Base-by-base conservation (phyloP, 2,888 invertebrate species). In the Sphinx pinastri region DNA sequence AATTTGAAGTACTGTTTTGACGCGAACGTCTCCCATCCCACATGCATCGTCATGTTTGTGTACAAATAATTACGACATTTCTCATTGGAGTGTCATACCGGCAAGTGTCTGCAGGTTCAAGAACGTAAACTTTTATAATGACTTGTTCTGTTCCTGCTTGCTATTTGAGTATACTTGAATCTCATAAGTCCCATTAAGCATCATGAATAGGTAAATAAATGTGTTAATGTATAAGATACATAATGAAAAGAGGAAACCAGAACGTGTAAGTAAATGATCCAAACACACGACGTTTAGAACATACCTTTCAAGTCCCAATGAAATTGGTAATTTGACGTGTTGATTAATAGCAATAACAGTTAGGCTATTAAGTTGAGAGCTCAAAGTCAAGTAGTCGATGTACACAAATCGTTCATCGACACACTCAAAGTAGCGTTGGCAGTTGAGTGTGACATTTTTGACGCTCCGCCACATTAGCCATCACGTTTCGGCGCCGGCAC, bases 51-150 rank as follows among this genome's bases (percentile, higher is more conserved):
- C 67, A 59, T 67, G 58, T 70, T 73, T 84, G 83, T 86, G 83
- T 86, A 89, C 87, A 88, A 88, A 90, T 90, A 89, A 90, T 88
- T 89, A 89, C 88, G 87, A 88, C 88, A 87, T 87, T 89, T 88
- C 90, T 88, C 87, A 88, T 81, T 84, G 84, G 85, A 86, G 86
- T 81, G 81, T 76, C 74, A 77, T 76, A 77, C 86, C 78, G 85
- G 83, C 83, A 76, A 82, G 59, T 54, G 58, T 73, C 71, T 71
- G 57, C 49, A 47, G 25, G 58, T 51, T 68, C 38, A 68, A 71
- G 76, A 77, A 76, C 74, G 71, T 78, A 70, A 72, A 70, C 63
- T 19, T 63, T 63, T 63, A 60, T 60, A 63, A 63, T 63, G 63
- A 63, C 63, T 60, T 60, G 60, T 60, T 60, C 60, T 19, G 19